Percentiles rank a stretch among this genome's conserved stretches.
Evolutionary conservation across 2,888 invertebrate genomes (phyloP).

Genomic region (Tipula helvola): DNA sequence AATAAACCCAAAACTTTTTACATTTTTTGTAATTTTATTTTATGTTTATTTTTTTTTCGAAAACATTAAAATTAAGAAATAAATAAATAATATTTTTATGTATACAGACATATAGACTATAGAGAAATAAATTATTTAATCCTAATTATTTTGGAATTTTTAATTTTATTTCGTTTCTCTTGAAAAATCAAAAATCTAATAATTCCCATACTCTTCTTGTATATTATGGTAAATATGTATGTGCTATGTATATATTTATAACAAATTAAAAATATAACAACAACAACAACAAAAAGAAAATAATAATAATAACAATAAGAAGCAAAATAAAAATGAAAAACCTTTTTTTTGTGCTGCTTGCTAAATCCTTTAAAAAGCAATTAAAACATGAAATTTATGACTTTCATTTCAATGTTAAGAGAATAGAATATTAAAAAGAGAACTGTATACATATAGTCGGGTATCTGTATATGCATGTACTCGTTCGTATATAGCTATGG

Average conservation of each 20-base stretch:
- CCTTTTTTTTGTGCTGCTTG: neutral
- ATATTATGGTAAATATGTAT: neutral
- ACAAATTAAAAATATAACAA: neutral
- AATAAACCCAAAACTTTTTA: neutral
- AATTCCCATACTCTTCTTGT: neutral
- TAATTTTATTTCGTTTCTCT: neutral
- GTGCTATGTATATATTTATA: neutral
- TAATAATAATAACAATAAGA: neutral
- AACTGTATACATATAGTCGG: neutral
- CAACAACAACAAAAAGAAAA: neutral
- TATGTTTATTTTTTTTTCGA: neutral
- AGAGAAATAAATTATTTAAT: neutral
- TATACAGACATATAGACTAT: neutral
- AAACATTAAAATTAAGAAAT: neutral
- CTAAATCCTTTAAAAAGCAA: constrained; percentile 9
- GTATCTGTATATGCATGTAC: neutral
- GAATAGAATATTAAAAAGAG: constrained; percentile 8
- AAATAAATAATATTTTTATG: neutral
- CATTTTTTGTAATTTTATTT: neutral
- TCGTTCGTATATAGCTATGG: neutral
- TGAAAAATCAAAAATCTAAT: neutral
- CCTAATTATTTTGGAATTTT: constrained; percentile 4
- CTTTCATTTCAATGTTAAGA: constrained; percentile 9
- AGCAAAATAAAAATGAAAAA: neutral
- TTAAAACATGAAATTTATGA: constrained; percentile 9